These are phyloP conservation scores for Scatophagus argus DNA, from an alignment of 2,113 vertebrate genomes.

Conservation along the genomic window DNA sequence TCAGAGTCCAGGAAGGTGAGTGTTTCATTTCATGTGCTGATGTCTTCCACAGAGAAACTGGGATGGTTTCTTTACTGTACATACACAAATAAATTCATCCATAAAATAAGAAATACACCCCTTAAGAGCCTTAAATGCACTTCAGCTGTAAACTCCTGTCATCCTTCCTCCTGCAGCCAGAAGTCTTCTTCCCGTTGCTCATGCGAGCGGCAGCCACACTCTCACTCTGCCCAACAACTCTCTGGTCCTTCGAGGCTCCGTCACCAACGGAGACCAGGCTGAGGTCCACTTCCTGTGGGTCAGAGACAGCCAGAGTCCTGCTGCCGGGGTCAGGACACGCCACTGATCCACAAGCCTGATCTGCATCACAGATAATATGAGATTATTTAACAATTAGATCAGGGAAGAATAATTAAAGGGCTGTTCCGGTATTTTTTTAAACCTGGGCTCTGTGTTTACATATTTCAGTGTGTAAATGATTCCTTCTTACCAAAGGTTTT, in stretches of 20 bases:
- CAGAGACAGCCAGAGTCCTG: slow-evolving; percentile 91
- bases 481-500: too few relatives aligned
- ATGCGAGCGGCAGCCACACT: slow-evolving; percentile 89
- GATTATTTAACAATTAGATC: too few relatives aligned
- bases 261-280: slow-evolving; percentile 86
- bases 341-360: background rate
- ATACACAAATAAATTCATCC: background rate
- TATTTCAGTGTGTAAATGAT: too few relatives aligned
- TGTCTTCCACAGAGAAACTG: too few relatives aligned
- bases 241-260: slow-evolving; percentile 89
- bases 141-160: background rate
- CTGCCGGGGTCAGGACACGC: slow-evolving; percentile 87
- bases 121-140: background rate
- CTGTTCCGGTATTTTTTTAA: too few relatives aligned
- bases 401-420: too few relatives aligned
- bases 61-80: too few relatives aligned
- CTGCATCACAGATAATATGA: too few relatives aligned
- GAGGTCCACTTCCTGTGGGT: slow-evolving; percentile 90
- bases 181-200: slow-evolving; percentile 84
- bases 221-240: slow-evolving; percentile 92
- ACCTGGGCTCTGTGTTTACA: too few relatives aligned
- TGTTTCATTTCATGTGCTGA: too few relatives aligned
- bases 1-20: slow-evolving; percentile 89
- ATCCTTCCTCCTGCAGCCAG: slow-evolving; percentile 78
- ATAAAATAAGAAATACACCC: background rate